Evolutionary conservation across 2,888 invertebrate species (phyloP).

Genomic region (Allophyes oxyacanthae): DNA sequence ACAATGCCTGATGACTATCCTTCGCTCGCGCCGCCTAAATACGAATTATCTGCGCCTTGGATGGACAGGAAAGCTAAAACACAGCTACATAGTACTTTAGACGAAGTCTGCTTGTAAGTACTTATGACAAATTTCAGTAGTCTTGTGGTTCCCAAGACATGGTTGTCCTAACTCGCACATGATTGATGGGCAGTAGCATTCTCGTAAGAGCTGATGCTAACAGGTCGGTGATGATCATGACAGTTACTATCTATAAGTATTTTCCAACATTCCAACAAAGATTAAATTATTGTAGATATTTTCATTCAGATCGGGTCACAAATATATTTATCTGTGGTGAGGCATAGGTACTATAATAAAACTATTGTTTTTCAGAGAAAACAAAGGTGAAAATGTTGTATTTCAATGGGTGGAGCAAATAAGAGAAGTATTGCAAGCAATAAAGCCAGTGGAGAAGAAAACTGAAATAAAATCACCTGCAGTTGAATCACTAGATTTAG

Average conservation of each 20-base stretch:
- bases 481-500: conserved; percentile 66
- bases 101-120: conserved; percentile 92
- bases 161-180: too few relatives aligned
- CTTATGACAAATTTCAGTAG: conserved; percentile 27
- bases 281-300: too few relatives aligned
- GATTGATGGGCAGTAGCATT: too few relatives aligned
- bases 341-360: too few relatives aligned
- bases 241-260: too few relatives aligned
- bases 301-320: too few relatives aligned
- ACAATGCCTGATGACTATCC: conserved; percentile 92
- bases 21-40: conserved; percentile 90
- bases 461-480: conserved; percentile 54
- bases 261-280: too few relatives aligned
- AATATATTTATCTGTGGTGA: too few relatives aligned
- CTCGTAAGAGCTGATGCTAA: too few relatives aligned
- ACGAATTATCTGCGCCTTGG: conserved; percentile 92
- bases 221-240: too few relatives aligned
- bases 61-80: conserved; percentile 90
- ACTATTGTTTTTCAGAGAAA: conserved; percentile 85
- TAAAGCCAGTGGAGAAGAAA: conserved; percentile 68
- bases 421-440: conserved; percentile 88
- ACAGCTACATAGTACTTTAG: conserved; percentile 87
- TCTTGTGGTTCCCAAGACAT: too few relatives aligned
- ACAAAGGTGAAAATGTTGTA: conserved; percentile 91
- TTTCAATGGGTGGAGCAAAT: conserved; percentile 94